These are phyloP conservation scores for Parazoanthus atlanticus DNA, from an alignment of 92 coral and sea anemone genomes.

Conservation along the genomic window DNA sequence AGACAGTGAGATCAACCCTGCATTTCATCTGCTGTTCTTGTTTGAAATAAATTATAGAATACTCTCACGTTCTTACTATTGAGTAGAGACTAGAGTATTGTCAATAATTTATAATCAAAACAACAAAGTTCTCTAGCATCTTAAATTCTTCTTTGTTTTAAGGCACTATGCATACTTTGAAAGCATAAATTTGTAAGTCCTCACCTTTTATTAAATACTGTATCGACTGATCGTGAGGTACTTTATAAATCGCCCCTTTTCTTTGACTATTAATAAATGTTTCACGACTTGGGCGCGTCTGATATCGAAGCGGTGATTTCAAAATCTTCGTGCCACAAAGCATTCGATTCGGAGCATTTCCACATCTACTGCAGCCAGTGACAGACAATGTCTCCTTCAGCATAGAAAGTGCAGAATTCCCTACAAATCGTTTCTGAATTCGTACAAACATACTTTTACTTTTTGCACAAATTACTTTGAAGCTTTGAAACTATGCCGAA, in stretches of 20 bases:
- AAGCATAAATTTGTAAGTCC: background rate
- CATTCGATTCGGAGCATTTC: slow-evolving; percentile 5
- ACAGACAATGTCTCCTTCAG: background rate
- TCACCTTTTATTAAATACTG: background rate
- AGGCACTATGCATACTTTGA: background rate
- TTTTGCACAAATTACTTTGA: no score
- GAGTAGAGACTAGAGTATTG: no score
- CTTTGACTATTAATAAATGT: background rate
- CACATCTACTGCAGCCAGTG: slow-evolving; percentile 13
- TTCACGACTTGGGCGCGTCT: background rate
- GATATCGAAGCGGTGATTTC: background rate
- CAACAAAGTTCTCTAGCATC: no score
- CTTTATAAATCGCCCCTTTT: background rate
- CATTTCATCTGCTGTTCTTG: no score
- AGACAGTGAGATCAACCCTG: no score
- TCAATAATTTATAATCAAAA: no score
- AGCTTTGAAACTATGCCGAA: no score
- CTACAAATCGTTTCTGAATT: background rate
- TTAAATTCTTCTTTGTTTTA: no score
- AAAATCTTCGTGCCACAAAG: background rate
- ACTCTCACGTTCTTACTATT: no score
- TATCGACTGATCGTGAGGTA: background rate
- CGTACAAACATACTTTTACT: background rate
- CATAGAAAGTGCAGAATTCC: background rate
- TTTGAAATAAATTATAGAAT: no score